Conservation (phyloP, 2,888 invertebrate species). For the Aromia moschata region DNA sequence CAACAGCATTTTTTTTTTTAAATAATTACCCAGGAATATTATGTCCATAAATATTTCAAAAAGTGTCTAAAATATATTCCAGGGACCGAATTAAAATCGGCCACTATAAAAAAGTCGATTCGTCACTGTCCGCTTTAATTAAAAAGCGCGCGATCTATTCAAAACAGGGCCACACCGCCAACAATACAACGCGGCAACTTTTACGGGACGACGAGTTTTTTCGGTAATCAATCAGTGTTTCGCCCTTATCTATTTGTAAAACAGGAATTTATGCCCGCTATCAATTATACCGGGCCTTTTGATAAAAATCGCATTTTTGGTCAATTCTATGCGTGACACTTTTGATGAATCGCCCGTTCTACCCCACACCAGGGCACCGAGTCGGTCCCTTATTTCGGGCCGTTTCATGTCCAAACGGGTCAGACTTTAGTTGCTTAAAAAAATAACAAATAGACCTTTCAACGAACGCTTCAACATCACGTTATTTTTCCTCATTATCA, state of each 20-base stretch:
- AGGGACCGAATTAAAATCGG: not conserved
- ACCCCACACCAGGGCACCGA: not conserved
- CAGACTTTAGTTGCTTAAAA: too few relatives aligned
- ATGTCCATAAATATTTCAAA: too few relatives aligned
- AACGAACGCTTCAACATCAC: too few relatives aligned
- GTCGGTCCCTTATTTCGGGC: too few relatives aligned
- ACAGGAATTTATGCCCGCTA: conserved; percentile 32
- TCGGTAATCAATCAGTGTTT: conserved; percentile 32
- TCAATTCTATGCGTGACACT: conserved; percentile 9
- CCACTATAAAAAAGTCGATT: conserved; percentile 10
- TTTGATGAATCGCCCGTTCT: conserved; percentile 20
- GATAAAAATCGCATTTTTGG: conserved; percentile 23
- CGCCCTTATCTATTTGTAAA: conserved; percentile 31
- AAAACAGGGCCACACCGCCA: conserved; percentile 10
- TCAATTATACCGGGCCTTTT: conserved; percentile 30
- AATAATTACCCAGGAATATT: too few relatives aligned
- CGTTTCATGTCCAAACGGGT: too few relatives aligned
- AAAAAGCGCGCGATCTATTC: conserved; percentile 6
- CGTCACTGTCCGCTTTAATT: conserved; percentile 10
- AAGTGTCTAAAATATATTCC: too few relatives aligned
- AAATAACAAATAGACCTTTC: too few relatives aligned
- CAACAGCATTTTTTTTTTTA: too few relatives aligned
- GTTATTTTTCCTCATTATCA: too few relatives aligned
- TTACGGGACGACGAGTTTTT: conserved; percentile 16
- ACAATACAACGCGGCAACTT: conserved; percentile 13